Percentiles rank a stretch among this genome's conserved stretches.
phyloP scores from a whole-genome alignment of 1,140 invertebrate species.

The Daktulosphaira vitifoliae region DNA sequence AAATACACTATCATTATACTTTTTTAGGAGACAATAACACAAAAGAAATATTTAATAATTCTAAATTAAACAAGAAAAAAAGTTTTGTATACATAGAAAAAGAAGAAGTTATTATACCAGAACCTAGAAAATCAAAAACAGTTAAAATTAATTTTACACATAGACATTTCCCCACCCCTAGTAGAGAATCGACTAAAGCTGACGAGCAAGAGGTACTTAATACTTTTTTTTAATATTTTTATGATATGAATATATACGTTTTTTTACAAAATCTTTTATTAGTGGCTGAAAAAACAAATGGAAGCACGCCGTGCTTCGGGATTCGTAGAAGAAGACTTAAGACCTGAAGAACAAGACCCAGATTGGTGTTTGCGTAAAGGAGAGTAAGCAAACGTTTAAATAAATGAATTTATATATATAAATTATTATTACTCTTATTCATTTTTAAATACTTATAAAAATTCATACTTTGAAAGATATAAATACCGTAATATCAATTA shows the following conservation, averaged over 20 bases:
- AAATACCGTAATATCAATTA: slow-evolving; percentile 3
- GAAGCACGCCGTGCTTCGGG: slow-evolving; percentile 61
- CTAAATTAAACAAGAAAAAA: slow-evolving; percentile 34
- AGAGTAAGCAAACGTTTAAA: slow-evolving; percentile 49
- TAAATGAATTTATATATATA: slow-evolving; percentile 1
- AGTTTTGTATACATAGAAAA: slow-evolving; percentile 23
- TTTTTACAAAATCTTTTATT: neutral
- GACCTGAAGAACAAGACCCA: slow-evolving; percentile 73
- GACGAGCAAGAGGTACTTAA: slow-evolving; percentile 60
- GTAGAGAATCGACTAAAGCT: slow-evolving; percentile 60
- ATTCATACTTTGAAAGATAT: slow-evolving; percentile 8
- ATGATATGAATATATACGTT: slow-evolving; percentile 4
- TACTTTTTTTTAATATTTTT: slow-evolving; percentile 2
- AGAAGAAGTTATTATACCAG: slow-evolving; percentile 45
- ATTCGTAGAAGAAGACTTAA: slow-evolving; percentile 64
- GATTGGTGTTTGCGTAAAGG: slow-evolving; percentile 74
- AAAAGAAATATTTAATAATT: slow-evolving; percentile 37
- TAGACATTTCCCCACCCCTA: slow-evolving; percentile 70
- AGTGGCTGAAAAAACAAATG: slow-evolving; percentile 72
- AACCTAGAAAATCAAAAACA: slow-evolving; percentile 49
- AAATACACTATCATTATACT: neutral
- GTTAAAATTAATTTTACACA: slow-evolving; percentile 65
- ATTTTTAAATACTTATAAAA: slow-evolving; percentile 15
- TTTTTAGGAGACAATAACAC: slow-evolving; percentile 39
- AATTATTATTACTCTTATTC: neutral